Percentiles rank a stretch among this genome's conserved stretches.
Conservation (phyloP, 2,888 invertebrate species). For the Eulithis testata region DNA sequence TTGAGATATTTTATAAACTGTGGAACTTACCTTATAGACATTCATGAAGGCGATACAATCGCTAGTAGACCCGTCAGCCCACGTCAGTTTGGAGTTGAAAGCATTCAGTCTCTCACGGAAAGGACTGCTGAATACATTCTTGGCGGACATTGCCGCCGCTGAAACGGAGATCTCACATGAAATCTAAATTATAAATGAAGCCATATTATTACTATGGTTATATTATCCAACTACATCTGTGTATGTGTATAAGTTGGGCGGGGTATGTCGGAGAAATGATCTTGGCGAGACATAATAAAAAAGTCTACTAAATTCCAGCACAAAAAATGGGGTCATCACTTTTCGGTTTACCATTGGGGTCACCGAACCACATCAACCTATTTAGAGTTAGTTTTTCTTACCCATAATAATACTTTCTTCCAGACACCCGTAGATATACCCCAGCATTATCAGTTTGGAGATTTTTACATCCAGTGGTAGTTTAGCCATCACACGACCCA, state of each 20-base stretch:
- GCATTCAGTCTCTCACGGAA: conserved; percentile 88
- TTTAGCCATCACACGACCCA: conserved; percentile 92
- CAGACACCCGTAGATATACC: conserved; percentile 93
- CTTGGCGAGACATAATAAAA: no score
- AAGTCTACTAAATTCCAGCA: no score
- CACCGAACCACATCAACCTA: no score
- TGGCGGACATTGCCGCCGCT: conserved; percentile 93
- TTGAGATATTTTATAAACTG: no score
- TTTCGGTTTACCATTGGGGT: no score
- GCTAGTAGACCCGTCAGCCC: conserved; percentile 92
- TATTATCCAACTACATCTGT: no score
- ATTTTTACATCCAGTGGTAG: conserved; percentile 93
- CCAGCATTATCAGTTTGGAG: conserved; percentile 93
- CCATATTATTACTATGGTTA: no score
- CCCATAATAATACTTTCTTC: conserved; percentile 94
- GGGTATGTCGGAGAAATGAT: no score
- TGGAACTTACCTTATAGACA: conserved; percentile 87
- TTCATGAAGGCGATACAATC: conserved; percentile 93
- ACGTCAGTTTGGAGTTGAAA: conserved; percentile 90
- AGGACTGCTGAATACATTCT: conserved; percentile 91
- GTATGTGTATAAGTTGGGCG: no score
- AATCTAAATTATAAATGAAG: no score
- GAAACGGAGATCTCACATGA: conserved; percentile 39
- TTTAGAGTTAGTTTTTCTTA: conserved; percentile 40
- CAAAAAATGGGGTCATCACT: no score